phyloP scores from a whole-genome alignment of 2,888 invertebrate species.

The Abscondita cerata region DNA sequence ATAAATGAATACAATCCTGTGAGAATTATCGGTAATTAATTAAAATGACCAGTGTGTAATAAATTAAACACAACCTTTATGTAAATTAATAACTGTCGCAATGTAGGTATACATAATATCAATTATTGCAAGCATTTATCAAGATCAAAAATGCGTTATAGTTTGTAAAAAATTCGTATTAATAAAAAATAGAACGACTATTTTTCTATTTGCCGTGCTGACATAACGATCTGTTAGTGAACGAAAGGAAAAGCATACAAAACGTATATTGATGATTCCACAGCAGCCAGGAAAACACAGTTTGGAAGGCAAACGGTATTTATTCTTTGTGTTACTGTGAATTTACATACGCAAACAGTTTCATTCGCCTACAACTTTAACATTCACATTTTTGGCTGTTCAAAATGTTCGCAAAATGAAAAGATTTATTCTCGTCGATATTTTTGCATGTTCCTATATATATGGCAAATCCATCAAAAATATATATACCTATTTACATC shows the following conservation, averaged over 20 bases:
- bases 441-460: too few relatives aligned
- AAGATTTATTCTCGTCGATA: conserved; percentile 18
- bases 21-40: conserved; percentile 4
- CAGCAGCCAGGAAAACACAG: conserved; percentile 17
- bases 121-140: neutral
- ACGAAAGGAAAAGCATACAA: conserved; percentile 15
- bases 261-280: conserved; percentile 16
- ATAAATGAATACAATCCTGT: conserved; percentile 6
- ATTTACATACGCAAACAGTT: conserved; percentile 29
- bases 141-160: neutral
- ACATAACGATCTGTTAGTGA: conserved; percentile 11
- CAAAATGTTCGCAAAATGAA: conserved; percentile 19
- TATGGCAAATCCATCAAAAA: conserved; percentile 6
- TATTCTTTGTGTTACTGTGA: conserved; percentile 28
- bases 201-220: neutral
- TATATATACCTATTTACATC: neutral
- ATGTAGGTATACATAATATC: neutral
- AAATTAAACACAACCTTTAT: conserved; percentile 3
- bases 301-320: conserved; percentile 14
- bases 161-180: neutral
- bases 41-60: conserved; percentile 5
- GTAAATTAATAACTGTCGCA: neutral
- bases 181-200: neutral
- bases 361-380: conserved; percentile 19
- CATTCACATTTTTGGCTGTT: conserved; percentile 17